Evolutionary conservation across 2,113 vertebrate species (phyloP).

Genomic region (Myotis davidii): DNA sequence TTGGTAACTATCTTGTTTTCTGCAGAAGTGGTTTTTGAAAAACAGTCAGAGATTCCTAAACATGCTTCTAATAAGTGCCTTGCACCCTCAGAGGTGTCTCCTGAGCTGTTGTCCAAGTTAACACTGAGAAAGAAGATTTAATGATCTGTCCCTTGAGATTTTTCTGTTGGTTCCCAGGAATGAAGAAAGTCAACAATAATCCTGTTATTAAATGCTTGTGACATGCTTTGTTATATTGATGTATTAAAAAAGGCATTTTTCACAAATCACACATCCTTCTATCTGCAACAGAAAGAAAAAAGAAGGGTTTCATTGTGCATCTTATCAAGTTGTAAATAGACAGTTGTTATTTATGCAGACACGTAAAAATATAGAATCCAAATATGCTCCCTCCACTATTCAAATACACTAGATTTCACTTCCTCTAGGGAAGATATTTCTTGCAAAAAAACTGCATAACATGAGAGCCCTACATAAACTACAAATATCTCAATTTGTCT

Average conservation of each 20-base stretch:
- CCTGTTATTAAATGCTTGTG: conserved; percentile 71
- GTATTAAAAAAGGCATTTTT: conserved; percentile 55
- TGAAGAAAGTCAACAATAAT: conserved; percentile 63
- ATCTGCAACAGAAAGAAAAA: neutral
- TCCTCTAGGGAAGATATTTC: neutral
- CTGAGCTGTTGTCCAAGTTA: conserved; percentile 63
- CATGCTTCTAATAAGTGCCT: conserved; percentile 68
- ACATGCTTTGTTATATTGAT: conserved; percentile 65
- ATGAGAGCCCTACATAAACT: neutral
- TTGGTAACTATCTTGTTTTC: conserved; percentile 68
- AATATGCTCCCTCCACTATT: neutral
- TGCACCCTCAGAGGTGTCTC: conserved; percentile 62
- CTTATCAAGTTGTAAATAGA: neutral
- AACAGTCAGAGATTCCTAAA: conserved; percentile 67
- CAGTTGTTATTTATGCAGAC: conserved; percentile 2
- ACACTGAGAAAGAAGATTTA: conserved; percentile 67
- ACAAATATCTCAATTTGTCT: neutral
- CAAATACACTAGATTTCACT: conserved; percentile 41
- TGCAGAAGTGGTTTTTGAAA: conserved; percentile 66
- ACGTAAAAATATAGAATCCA: neutral
- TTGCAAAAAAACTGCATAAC: neutral
- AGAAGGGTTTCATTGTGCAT: neutral
- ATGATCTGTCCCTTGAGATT: conserved; percentile 74
- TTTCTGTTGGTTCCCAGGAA: conserved; percentile 68
- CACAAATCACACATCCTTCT: conserved; percentile 42